phyloP scores from a whole-genome alignment of 2,888 invertebrate species.

The Endotricha flammealis region DNA sequence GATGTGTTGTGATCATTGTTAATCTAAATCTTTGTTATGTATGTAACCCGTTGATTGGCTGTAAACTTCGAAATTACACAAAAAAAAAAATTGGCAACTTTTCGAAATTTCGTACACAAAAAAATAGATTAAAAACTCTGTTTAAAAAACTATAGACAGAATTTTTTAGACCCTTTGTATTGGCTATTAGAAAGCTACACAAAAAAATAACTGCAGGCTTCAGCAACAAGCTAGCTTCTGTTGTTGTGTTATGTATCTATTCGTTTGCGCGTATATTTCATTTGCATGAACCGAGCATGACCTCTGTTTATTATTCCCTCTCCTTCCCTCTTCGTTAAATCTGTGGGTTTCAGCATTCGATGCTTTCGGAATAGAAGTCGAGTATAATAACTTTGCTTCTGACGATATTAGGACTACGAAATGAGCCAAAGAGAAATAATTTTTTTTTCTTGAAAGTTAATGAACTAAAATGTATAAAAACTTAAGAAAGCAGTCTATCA shows the following conservation, averaged over 20 bases:
- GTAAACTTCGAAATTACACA: conserved; percentile 33
- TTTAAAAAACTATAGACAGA: conserved; percentile 37
- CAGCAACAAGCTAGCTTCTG: conserved; percentile 66
- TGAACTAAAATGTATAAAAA: conserved; percentile 32
- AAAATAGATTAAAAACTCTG: conserved; percentile 24
- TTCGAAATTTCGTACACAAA: conserved; percentile 15
- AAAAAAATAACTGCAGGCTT: conserved; percentile 51
- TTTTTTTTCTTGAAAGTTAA: conserved; percentile 19
- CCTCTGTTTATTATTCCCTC: conserved; percentile 55
- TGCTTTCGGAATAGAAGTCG: conserved; percentile 29
- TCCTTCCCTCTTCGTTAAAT: conserved; percentile 52
- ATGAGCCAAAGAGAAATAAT: background rate
- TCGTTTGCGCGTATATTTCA: conserved; percentile 73
- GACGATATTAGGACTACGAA: background rate
- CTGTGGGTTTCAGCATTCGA: conserved; percentile 38
- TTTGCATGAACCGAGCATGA: conserved; percentile 75
- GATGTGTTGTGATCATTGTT: conserved; percentile 65
- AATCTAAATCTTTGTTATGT: conserved; percentile 40
- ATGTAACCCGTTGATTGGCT: conserved; percentile 63
- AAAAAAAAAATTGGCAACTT: conserved; percentile 34
- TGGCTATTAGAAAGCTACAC: conserved; percentile 57
- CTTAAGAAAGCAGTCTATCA: conserved; percentile 37
- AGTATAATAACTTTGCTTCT: conserved; percentile 21
- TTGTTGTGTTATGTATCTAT: conserved; percentile 67
- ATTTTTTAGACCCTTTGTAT: conserved; percentile 56